Evolutionary conservation across 2,113 vertebrate genomes (phyloP), one percentile per base, ranked within the genome.

Genomic region (Callithrix jacchus): DNA sequence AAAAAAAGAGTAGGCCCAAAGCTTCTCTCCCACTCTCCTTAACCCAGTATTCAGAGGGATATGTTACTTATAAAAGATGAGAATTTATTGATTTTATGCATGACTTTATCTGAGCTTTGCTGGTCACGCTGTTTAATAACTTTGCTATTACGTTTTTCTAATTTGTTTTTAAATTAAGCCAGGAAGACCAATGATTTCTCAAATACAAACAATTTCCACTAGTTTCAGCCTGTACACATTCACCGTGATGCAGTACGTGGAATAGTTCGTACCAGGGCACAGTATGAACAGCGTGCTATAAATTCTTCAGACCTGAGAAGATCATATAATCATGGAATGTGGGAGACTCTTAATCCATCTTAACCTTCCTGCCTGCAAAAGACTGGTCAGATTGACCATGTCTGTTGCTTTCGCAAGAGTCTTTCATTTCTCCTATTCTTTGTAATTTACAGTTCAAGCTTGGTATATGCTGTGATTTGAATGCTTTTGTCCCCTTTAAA

Each of bases 21-120:
- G n/a, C 42, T 30, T 47, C 49, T 93, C 76, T 77, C 70, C 12
- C 12, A 27, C 61, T 94, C 52, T 66, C 1, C 11, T 74, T 81
- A 49, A 86, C 25, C 3, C 42, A 17, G 16, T 21, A 42, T 61
- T 47, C 66, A 91, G 52, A n/a, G 32, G 47, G 1, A 37, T 73
- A 35, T 27, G 32, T 37, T 92, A 86, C n/a, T 61, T 82, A 54
- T 5, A 77, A 61, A 77, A 21, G n/a, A 47, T 87, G 45, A 45
- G 4, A 58, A 74, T 73, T 79, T 42, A 95, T 20, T 89, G 66
- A 87, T 89, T 94, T 94, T 96, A 37, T 89, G 84, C 20, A 70
- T 70, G 49, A 40, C 56, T 83, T 30, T 52, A 6, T 58, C 74
- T 88, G n/a, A 88, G 49, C 2, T 49, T 87, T 70, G 32, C 30